Base-by-base conservation (phyloP, 53 echinoderm and acorn worm genomes). In the Henricia sp. region DNA sequence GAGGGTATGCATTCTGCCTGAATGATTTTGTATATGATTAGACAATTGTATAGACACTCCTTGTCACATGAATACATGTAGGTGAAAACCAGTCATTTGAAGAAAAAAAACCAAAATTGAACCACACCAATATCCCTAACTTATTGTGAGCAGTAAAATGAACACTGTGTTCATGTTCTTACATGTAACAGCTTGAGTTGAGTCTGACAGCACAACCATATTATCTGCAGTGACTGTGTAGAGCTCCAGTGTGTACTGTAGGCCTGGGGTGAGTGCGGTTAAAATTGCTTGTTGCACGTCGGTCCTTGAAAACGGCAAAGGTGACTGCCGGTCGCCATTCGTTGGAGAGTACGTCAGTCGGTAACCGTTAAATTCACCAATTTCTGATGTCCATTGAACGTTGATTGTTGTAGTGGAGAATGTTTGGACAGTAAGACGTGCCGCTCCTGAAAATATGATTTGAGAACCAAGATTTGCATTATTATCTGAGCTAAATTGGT, bases 321-420 rank as follows among this genome's bases (percentile, higher is more conserved):
- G 89, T 9, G 89, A 64, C 24, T 35, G 28, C 21, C 82, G 50
- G 24, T 57, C 21, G 6, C 89, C 90, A 14, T 90, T 60, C 9
- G 20, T 39, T 1, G 97, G 94, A 13, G 54, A 2, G 70, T 92
- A 90, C n/a, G 32, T 50, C 36, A 94, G 72, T 33, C 51, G 54
- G 59, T 99, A 99, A 9, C 72, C 50, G 27, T 77, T 85, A 51
- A 94, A 92, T 27, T 85, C 74, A 30, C 99, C 94, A n/a, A 76
- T 63, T 50, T 87, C 88, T 0, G 65, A 80, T 1, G 85, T 75
- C 93, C 93, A 93, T 8, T 59, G 52, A 6, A 90, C 50, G 33
- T 48, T 76, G 53, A 93, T 89, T 12, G 50, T 64, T 30, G 62
- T 64, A 48, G 80, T 80, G 80, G 33, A 23, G 23, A 29, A 5